Evolutionary conservation across 2,797 vertebrate genomes (phyloP).

Genomic region (Catostomus latipinnis): DNA sequence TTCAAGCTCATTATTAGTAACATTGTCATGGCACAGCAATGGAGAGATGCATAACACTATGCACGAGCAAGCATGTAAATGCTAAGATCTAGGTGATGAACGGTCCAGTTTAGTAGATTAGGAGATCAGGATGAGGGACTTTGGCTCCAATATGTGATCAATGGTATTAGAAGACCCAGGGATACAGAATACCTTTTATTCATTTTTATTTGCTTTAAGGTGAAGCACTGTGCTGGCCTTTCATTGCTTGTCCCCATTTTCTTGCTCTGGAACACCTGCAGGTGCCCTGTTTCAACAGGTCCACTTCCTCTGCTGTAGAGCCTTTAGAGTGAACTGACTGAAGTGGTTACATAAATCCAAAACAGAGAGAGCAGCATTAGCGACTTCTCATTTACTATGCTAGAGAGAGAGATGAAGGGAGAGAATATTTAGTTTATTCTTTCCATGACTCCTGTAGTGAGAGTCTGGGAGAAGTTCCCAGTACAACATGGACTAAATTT

Average conservation of each 20-base stretch:
- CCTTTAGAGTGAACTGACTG: conserved; percentile 65
- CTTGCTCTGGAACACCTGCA: conserved; percentile 65
- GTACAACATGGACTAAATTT: conserved; percentile 38
- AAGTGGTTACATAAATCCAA: conserved; percentile 67
- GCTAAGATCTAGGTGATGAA: neutral
- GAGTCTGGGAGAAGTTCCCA: conserved; percentile 35
- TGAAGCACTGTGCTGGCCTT: conserved; percentile 35
- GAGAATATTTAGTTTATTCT: conserved; percentile 35
- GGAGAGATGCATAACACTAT: neutral
- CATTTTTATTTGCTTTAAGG: neutral
- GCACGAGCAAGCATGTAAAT: neutral
- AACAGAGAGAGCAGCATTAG: conserved; percentile 23
- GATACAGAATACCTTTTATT: neutral
- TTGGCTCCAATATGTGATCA: conserved; percentile 11
- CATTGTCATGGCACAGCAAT: neutral
- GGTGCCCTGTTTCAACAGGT: conserved; percentile 64
- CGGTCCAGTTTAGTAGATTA: neutral
- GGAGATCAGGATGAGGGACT: neutral
- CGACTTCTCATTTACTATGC: conserved; percentile 33
- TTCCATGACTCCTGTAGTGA: conserved; percentile 38
- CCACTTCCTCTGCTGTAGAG: conserved; percentile 56
- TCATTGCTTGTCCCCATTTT: conserved; percentile 50
- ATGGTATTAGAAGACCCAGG: conserved; percentile 10
- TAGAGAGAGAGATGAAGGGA: neutral
- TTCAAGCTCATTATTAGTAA: neutral